Base-by-base conservation (phyloP, 2,888 invertebrate species). In the Monopis laevigella region DNA sequence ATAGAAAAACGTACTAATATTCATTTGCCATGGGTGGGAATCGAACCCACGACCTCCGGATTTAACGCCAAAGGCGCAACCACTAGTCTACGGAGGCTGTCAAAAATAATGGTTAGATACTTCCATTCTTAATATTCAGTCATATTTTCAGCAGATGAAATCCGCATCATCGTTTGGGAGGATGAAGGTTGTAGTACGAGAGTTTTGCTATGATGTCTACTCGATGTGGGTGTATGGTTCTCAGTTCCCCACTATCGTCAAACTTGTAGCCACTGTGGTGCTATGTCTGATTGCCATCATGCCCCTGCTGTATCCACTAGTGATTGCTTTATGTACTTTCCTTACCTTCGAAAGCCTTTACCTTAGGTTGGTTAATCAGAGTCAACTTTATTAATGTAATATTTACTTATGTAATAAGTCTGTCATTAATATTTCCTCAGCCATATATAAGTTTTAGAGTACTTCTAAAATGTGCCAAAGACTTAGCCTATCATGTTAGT, bases 161-260 rank as follows among this genome's bases (percentile, higher is more conserved):
- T 61, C 64, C 45, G 68, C 77, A 32, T 59, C 71, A 29, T 53
- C 57, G 26, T 48, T 78, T 43, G 69, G 65, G 28, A 65, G 69
- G 42, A 43, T 66, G 40, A 60, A 64, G 26, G 57, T 77, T 30
- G 47, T 72, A 10, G 51, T 59, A 18, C 59, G 65, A 4, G 72
- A 75, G 51, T 81, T 80, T 46, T 55, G 55, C 3, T 47, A 56
- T 26, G 81, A 82, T 48, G 62, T 82, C 4, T 54, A 53, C 35
- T 53, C 71, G 1, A 54, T 82, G 26, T 82, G 81, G 81, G 66
- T 62, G 35, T 72, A 80, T 47, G 77, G 80, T 12, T 73, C 80
- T 8, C 74, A 80, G 1, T 78, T 81, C 54, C 81, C 81, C 10
- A 80, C 81, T 24, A 73, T 82, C 54, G 65, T 81, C 41, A 82